Evolutionary conservation across 2,888 invertebrate genomes (phyloP).

Genomic region (Colostygia pectinataria): DNA sequence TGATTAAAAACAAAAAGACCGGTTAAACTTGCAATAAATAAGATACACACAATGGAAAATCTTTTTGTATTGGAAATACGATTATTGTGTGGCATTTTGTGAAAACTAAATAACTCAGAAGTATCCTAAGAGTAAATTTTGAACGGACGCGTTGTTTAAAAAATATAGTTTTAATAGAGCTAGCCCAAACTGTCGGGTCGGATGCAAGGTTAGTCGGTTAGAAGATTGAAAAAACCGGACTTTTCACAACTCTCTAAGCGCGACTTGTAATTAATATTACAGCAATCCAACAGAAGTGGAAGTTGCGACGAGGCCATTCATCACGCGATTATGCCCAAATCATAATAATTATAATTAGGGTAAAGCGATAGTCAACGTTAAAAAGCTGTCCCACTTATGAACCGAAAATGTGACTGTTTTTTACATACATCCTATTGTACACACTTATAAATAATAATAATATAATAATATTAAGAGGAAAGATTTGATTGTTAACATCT

Average conservation of each 20-base stretch:
- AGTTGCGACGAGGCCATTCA: slow-evolving; percentile 58
- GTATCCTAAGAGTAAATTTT: no score
- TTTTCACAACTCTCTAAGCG: slow-evolving; percentile 9
- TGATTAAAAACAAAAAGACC: slow-evolving; percentile 10
- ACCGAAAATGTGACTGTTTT: neutral
- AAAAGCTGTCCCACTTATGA: slow-evolving; percentile 2
- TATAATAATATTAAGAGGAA: no score
- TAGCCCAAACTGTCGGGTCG: no score
- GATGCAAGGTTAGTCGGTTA: neutral
- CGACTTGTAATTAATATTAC: slow-evolving; percentile 49
- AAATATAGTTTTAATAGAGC: no score
- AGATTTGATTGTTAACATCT: no score
- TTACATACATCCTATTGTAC: neutral
- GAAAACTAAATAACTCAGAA: no score
- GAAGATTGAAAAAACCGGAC: neutral
- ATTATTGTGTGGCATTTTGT: no score
- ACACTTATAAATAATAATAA: no score
- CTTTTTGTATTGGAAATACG: no score
- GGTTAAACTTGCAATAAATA: neutral
- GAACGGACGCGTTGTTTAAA: no score
- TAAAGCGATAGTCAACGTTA: slow-evolving; percentile 42
- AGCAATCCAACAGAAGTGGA: slow-evolving; percentile 54
- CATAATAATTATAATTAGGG: slow-evolving; percentile 66
- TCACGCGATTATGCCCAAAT: slow-evolving; percentile 71
- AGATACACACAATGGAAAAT: no score